These are phyloP conservation scores for Odontophorus gujanensis DNA, from an alignment of 2,113 vertebrate species.

Conservation along the genomic window DNA sequence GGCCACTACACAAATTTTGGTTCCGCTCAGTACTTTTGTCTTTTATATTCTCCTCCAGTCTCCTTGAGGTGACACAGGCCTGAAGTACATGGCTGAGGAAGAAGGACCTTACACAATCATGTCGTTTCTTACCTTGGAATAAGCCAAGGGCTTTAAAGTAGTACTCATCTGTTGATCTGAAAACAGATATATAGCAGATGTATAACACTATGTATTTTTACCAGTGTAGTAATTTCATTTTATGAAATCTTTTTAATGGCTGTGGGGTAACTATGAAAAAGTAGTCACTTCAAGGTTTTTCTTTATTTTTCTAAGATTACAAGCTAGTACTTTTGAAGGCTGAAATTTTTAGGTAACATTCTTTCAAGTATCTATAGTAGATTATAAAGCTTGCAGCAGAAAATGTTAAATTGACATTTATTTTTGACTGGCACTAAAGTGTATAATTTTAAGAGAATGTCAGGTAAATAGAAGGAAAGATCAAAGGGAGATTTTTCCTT, in stretches of 20 bases:
- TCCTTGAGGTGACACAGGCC: neutral
- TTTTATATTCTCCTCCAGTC: neutral
- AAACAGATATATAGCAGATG: neutral
- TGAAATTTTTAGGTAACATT: slow-evolving; percentile 17
- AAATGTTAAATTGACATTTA: slow-evolving; percentile 68
- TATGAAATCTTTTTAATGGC: neutral
- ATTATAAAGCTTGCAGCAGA: slow-evolving; percentile 39
- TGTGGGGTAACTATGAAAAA: neutral
- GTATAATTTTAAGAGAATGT: slow-evolving; percentile 73
- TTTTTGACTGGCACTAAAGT: slow-evolving; percentile 38
- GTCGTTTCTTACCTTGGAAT: neutral
- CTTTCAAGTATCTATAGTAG: slow-evolving; percentile 48
- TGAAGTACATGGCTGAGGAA: neutral
- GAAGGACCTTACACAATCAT: neutral
- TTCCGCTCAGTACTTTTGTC: rapidly evolving
- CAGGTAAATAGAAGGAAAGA: slow-evolving; percentile 76
- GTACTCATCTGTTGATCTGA: neutral
- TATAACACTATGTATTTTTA: neutral
- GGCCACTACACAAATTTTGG: neutral
- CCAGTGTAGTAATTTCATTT: neutral
- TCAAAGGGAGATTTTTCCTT: slow-evolving; percentile 69
- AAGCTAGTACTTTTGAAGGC: neutral
- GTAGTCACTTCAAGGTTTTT: neutral
- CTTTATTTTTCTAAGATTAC: neutral
- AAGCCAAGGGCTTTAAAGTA: neutral